phyloP scores from a whole-genome alignment of 2,113 vertebrate genomes.

The Aramus guarauna region DNA sequence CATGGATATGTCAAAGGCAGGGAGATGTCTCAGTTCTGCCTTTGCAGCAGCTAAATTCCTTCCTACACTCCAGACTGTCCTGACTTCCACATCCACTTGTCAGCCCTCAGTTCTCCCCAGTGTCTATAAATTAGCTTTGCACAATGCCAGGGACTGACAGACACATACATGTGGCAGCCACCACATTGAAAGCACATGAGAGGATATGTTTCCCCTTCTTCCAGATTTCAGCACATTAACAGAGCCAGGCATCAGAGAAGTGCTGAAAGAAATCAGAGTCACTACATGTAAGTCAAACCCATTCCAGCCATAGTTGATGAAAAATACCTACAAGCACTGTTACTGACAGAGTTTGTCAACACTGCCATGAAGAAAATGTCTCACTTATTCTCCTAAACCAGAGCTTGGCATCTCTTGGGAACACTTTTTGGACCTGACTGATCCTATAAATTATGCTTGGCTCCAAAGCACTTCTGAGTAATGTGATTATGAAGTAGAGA shows the following conservation, averaged over 20 bases:
- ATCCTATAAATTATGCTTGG: not conserved
- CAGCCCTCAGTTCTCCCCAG: not conserved
- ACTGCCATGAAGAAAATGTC: not conserved
- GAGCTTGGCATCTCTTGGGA: not conserved
- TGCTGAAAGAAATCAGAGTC: not conserved
- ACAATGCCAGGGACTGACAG: not conserved
- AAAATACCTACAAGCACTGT: not conserved
- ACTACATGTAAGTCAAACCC: not conserved
- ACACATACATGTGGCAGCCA: not conserved
- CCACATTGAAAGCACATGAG: not conserved
- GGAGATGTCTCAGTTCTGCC: not conserved
- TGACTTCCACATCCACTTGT: not conserved
- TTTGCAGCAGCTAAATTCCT: not conserved
- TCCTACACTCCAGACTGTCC: not conserved
- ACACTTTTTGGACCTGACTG: not conserved
- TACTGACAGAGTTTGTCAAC: not conserved
- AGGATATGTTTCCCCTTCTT: not conserved
- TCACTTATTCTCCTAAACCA: not conserved
- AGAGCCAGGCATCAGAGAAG: not conserved
- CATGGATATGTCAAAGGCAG: not conserved
- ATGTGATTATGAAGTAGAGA: not conserved
- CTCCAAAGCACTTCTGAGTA: not conserved
- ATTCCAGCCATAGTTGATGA: not conserved
- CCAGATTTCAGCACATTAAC: not conserved
- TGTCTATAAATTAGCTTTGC: not conserved